Percentiles rank a stretch among this genome's conserved stretches.
These are phyloP conservation scores for Spongia lamella DNA, from an alignment of 37 sponge, comb jelly and placozoan species.

Conservation along the genomic window DNA sequence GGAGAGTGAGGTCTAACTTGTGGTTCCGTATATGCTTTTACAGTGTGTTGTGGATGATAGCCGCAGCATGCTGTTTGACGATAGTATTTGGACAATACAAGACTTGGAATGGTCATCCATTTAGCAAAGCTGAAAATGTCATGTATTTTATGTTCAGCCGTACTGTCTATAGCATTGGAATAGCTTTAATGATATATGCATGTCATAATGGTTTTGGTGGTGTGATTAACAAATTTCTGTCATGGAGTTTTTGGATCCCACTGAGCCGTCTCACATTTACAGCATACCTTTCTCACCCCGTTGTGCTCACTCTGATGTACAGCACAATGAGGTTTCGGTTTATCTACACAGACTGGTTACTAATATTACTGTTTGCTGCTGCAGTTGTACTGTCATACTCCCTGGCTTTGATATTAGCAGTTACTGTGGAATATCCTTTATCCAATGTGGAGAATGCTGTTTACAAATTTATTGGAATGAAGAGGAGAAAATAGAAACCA, in stretches of 20 bases:
- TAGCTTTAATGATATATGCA: slow-evolving; percentile 62
- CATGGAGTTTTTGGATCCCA: slow-evolving; percentile 85
- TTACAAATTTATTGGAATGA: slow-evolving; percentile 48
- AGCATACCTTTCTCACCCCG: slow-evolving; percentile 85
- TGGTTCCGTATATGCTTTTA: slow-evolving; percentile 15
- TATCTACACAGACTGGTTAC: slow-evolving; percentile 28
- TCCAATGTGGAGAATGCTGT: slow-evolving; percentile 50
- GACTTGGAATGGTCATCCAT: slow-evolving; percentile 49
- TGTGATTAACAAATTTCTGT: slow-evolving; percentile 62
- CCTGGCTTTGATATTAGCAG: slow-evolving; percentile 51
- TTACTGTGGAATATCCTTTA: slow-evolving; percentile 76
- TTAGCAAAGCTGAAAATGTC: slow-evolving; percentile 53
- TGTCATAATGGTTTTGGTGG: slow-evolving; percentile 89
- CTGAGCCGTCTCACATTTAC: slow-evolving; percentile 82
- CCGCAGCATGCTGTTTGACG: slow-evolving; percentile 15
- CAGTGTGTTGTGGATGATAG: slow-evolving; percentile 30
- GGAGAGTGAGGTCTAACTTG: slow-evolving; percentile 2
- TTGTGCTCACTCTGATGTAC: slow-evolving; percentile 57
- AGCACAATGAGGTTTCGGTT: slow-evolving; percentile 19
- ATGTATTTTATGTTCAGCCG: slow-evolving; percentile 60
- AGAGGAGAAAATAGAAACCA: too few relatives aligned
- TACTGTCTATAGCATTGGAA: slow-evolving; percentile 61
- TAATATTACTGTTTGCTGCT: slow-evolving; percentile 47
- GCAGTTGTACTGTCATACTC: slow-evolving; percentile 61
- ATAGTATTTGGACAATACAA: slow-evolving; percentile 63